These are phyloP conservation scores for Gasteruption jaculator DNA, from an alignment of 2,888 invertebrate species.

Conservation along the genomic window DNA sequence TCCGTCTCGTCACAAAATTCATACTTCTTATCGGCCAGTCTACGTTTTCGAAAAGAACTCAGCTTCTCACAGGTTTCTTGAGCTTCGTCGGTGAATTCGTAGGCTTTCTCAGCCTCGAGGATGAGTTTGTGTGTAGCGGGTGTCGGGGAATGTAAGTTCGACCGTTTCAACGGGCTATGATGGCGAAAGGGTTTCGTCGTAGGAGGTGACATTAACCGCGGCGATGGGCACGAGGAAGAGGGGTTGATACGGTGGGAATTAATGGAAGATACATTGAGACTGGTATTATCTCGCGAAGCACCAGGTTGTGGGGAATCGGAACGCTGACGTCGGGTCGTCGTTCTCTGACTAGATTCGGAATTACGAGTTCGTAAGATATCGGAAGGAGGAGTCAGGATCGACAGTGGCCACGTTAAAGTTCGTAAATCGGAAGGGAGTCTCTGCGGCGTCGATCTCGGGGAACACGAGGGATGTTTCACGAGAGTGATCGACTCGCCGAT, in stretches of 20 bases:
- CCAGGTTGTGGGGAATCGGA: slow-evolving; percentile 43
- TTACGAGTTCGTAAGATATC: slow-evolving; percentile 46
- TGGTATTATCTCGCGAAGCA: slow-evolving; percentile 36
- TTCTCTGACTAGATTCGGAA: slow-evolving; percentile 47
- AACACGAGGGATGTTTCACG: slow-evolving; percentile 48
- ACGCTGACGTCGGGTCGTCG: slow-evolving; percentile 27
- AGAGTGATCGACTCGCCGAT: slow-evolving; percentile 47
- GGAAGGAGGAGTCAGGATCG: slow-evolving; percentile 43
- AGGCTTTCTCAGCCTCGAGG: slow-evolving; percentile 66
- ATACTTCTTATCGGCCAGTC: slow-evolving; percentile 87
- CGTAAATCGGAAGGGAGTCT: slow-evolving; percentile 43
- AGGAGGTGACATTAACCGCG: slow-evolving; percentile 47
- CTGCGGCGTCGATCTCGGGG: slow-evolving; percentile 46
- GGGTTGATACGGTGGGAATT: slow-evolving; percentile 44
- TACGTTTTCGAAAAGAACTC: slow-evolving; percentile 78
- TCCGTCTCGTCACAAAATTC: slow-evolving; percentile 78
- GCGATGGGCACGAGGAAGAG: slow-evolving; percentile 42
- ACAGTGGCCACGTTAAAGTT: slow-evolving; percentile 36
- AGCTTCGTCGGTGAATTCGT: slow-evolving; percentile 80
- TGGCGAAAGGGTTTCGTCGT: slow-evolving; percentile 38
- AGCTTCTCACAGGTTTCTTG: slow-evolving; percentile 79
- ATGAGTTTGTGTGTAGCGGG: slow-evolving; percentile 43
- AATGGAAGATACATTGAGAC: slow-evolving; percentile 35
- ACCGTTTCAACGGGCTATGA: slow-evolving; percentile 39
- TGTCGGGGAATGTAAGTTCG: slow-evolving; percentile 41